Percentiles rank a stretch among this genome's conserved stretches.
Evolutionary conservation across 2,797 vertebrate genomes (phyloP).

Genomic region (Bradypodion pumilum): DNA sequence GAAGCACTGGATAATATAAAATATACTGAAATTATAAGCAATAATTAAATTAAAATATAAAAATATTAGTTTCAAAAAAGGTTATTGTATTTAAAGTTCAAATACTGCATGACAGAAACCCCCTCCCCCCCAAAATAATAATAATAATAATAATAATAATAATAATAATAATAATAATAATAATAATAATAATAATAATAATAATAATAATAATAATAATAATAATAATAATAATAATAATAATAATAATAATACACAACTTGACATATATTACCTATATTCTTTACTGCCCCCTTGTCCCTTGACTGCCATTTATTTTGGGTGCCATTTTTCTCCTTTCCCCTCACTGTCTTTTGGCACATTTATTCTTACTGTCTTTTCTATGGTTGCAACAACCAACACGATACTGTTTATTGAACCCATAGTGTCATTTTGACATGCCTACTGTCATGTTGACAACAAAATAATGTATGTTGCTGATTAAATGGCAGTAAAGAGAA

Average conservation of each 20-base stretch:
- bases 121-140: too few relatives aligned
- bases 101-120: too few relatives aligned
- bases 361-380: slow-evolving; percentile 3
- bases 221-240: too few relatives aligned
- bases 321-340: neutral
- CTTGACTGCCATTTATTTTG: neutral
- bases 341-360: neutral
- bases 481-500: neutral
- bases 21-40: too few relatives aligned
- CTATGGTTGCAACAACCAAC: neutral
- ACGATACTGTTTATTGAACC: neutral
- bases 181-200: too few relatives aligned
- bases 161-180: too few relatives aligned
- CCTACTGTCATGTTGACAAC: neutral
- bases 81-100: too few relatives aligned
- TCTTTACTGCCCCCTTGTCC: neutral
- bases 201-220: too few relatives aligned
- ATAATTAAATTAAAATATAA: too few relatives aligned
- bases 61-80: neutral
- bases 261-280: neutral
- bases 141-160: too few relatives aligned
- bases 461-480: neutral
- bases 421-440: neutral
- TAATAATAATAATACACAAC: neutral
- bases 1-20: too few relatives aligned